Conservation (phyloP, 1,140 invertebrate genomes). For the Laupala kohalensis region DNA sequence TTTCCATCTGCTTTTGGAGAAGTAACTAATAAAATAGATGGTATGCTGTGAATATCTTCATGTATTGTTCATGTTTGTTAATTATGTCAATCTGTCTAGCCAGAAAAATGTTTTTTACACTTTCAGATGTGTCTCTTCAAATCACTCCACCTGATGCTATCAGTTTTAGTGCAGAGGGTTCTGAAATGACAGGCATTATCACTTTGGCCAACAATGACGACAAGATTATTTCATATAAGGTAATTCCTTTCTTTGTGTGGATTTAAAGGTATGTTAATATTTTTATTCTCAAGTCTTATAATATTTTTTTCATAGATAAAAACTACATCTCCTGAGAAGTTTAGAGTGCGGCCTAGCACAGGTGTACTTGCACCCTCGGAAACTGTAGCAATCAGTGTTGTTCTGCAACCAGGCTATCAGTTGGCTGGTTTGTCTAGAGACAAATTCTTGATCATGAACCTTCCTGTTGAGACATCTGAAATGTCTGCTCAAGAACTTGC, state of each 20-base stretch:
- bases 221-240: constrained; percentile 59
- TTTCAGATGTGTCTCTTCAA: constrained; percentile 24
- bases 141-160: constrained; percentile 44
- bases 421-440: constrained; percentile 40
- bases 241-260: constrained; percentile 21
- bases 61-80: not conserved
- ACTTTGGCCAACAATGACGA: constrained; percentile 51
- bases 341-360: constrained; percentile 71
- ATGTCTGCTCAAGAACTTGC: constrained; percentile 32
- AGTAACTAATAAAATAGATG: not conserved
- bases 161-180: constrained; percentile 44
- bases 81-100: not conserved
- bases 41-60: not conserved
- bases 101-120: not conserved
- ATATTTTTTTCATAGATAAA: constrained; percentile 44
- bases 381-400: constrained; percentile 34
- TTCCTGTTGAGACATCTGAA: constrained; percentile 35
- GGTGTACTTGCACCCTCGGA: constrained; percentile 51
- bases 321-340: constrained; percentile 75
- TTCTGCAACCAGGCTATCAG: constrained; percentile 38
- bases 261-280: not conserved
- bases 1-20: constrained; percentile 24
- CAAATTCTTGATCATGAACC: constrained; percentile 57
- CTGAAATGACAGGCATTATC: constrained; percentile 48
- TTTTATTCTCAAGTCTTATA: too few species aligned